A percentile compares a stretch with the other conserved stretches of the same genome.
Conservation (phyloP, 1,140 invertebrate genomes). For the Adoxophyes honmai region DNA sequence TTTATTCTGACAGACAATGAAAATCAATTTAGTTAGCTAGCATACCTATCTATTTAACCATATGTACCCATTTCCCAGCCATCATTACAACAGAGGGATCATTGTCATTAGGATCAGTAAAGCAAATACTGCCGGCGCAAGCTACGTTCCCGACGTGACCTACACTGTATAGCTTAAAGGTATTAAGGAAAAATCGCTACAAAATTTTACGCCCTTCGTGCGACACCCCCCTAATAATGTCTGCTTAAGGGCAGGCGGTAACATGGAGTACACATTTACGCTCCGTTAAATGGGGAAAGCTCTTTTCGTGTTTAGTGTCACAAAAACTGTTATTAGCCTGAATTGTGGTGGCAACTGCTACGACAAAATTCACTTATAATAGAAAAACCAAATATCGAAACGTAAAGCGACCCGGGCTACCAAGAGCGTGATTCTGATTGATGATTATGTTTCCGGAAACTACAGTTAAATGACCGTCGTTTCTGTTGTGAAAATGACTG, state of each 20-base stretch:
- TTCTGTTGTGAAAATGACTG: too few species aligned
- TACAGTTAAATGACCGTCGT: too few species aligned
- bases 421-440: background rate
- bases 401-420: background rate
- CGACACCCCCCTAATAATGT: conserved; percentile 71
- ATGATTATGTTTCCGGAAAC: background rate
- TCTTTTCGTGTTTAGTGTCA: conserved; percentile 76
- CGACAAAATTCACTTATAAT: conserved; percentile 8
- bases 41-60: too few species aligned
- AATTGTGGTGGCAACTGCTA: conserved; percentile 43
- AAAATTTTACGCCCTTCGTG: conserved; percentile 68
- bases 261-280: conserved; percentile 75
- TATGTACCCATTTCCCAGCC: background rate
- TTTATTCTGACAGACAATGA: too few species aligned
- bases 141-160: conserved; percentile 47
- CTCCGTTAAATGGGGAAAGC: conserved; percentile 74
- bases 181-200: conserved; percentile 72
- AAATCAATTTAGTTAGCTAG: too few species aligned
- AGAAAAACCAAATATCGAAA: conserved; percentile 5
- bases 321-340: conserved; percentile 74
- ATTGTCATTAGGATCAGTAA: conserved; percentile 5
- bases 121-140: conserved; percentile 15
- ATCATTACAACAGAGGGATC: background rate
- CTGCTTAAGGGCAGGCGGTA: conserved; percentile 69
- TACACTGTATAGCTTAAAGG: conserved; percentile 49